A percentile compares a stretch with the other conserved stretches of the same genome.
Evolutionary conservation across 2,113 vertebrate species (phyloP).

Genomic region (Steatornis caripensis): DNA sequence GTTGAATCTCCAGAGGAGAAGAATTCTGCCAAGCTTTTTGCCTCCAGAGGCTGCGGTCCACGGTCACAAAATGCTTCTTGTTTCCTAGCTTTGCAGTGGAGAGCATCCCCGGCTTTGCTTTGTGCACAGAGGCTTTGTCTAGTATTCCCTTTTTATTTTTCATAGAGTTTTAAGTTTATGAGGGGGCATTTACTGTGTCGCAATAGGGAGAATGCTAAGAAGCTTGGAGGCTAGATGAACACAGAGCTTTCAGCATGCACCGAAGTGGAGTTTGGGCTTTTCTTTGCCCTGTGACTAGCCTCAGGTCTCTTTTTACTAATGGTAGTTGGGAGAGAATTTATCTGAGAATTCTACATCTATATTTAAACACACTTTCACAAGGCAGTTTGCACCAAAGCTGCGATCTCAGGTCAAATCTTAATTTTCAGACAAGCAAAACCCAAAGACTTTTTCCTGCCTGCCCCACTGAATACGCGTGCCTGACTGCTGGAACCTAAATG

Average conservation of each 20-base stretch:
- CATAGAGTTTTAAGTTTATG: not conserved
- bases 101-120: not conserved
- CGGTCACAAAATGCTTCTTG: not conserved
- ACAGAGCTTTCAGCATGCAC: not conserved
- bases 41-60: not conserved
- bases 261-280: not conserved
- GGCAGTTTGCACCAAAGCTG: not conserved
- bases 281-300: not conserved
- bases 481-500: not conserved
- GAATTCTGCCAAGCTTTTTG: not conserved
- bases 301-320: not conserved
- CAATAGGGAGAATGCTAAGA: not conserved
- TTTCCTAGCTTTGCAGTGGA: not conserved
- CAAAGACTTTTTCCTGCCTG: not conserved
- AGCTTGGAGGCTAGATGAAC: not conserved
- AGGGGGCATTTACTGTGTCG: not conserved
- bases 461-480: rapidly evolving
- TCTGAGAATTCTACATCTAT: not conserved
- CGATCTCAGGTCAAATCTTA: not conserved
- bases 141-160: not conserved
- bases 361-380: not conserved
- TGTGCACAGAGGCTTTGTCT: not conserved
- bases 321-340: not conserved
- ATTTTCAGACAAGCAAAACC: not conserved
- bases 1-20: not conserved